Conservation (phyloP, 2,797 vertebrate species). For the Sebastes trivittatus region DNA sequence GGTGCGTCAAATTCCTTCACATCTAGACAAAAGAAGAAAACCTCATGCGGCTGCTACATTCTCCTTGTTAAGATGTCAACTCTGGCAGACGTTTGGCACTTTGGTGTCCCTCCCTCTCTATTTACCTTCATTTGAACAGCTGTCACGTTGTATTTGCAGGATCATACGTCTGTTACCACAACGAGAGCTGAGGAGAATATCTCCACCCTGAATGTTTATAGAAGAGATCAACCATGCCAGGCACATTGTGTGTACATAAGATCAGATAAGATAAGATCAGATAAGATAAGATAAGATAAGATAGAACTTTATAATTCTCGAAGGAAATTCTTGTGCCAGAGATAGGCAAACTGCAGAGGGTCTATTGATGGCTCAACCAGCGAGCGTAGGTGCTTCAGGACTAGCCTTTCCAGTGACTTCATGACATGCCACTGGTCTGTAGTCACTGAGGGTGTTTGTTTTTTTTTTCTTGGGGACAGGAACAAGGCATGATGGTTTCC, state of each 20-base stretch:
- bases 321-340: no score
- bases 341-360: no score
- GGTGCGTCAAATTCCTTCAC: neutral
- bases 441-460: no score
- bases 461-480: no score
- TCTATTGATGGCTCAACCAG: no score
- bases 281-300: no score
- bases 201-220: slow-evolving; percentile 2
- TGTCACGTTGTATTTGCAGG: slow-evolving; percentile 27
- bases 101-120: neutral
- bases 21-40: neutral
- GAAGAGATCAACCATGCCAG: neutral
- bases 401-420: no score
- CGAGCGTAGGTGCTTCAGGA: no score
- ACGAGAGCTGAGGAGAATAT: neutral
- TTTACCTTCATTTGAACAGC: slow-evolving; percentile 36
- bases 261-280: no score
- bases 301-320: no score
- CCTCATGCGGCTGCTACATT: neutral
- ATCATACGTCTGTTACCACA: neutral
- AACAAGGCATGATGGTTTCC: no score
- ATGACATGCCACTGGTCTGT: no score
- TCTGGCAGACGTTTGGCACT: neutral
- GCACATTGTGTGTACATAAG: neutral
- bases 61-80: neutral